Evolutionary conservation across 2,113 vertebrate genomes (phyloP), one percentile per base, ranked within the genome.

Genomic region (Pithys albifrons): DNA sequence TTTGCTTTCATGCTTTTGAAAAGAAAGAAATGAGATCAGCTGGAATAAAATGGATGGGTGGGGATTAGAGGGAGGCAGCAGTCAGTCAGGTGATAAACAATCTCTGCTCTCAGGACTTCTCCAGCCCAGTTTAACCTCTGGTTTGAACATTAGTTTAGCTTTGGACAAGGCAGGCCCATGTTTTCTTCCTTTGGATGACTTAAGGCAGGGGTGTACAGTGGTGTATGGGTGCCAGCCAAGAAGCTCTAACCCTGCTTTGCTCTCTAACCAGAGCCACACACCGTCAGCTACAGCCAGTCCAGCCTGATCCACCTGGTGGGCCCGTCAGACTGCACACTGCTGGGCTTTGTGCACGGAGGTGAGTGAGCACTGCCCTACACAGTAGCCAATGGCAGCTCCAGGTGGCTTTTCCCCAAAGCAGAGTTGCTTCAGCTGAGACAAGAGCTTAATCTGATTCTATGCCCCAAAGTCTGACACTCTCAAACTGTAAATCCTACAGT

Each of bases 221-320:
- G 31, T 0, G 6, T 43, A 33, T 0, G 0, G 28, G n/a, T 77
- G 77, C 65, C n/a, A 61, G 39, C 71, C 0, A 4, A 67, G 65
- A 54, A 48, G 35, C 45, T 69, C 81, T 83, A 54, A 91, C 54
- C 19, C 39, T 2, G 0, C 23, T 88, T 64, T 75, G 39, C 57
- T 88, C 45, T 51, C 55, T 74, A 16, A 81, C 31, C 97, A 99
- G 99, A 99, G 76, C 98, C 96, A 0, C 98, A 98, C 96, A 99
- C 99, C 0, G 98, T 99, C 35, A 98, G 98, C 92, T 99, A 98
- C 96, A 99, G 99, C 97, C 99, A 99, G 97, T 99, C 99, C 87
- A 99, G 98, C 96, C 95, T 99, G 97, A 99, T 99, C 96, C 99
- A 99, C 92, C 96, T 99, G 96, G 98, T 99, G 97, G 99, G 99